Conservation (phyloP, 2,113 vertebrate genomes). For the Sula dactylatra region DNA sequence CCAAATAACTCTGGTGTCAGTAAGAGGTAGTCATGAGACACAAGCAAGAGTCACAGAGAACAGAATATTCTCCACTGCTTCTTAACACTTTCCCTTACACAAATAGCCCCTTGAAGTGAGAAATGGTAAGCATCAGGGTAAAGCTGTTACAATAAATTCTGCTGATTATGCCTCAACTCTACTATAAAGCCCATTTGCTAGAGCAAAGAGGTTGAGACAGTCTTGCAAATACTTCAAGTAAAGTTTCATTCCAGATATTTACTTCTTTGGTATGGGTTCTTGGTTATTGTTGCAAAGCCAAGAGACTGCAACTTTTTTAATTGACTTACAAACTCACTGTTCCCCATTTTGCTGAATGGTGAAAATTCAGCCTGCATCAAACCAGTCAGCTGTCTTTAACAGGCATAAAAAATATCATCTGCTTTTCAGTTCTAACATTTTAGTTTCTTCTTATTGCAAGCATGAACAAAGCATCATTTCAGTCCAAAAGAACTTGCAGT, state of each 20-base stretch:
- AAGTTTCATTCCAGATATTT: neutral
- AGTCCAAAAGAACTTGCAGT: neutral
- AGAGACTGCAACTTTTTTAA: neutral
- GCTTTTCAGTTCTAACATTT: neutral
- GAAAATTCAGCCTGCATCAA: neutral
- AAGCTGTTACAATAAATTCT: neutral
- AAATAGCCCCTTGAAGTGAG: neutral
- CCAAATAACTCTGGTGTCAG: neutral
- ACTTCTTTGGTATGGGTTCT: fast-evolving
- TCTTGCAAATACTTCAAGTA: neutral
- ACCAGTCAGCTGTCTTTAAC: fast-evolving
- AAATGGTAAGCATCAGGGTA: neutral
- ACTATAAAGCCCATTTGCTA: neutral
- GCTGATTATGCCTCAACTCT: neutral
- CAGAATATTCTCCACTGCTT: neutral
- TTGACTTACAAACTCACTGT: neutral
- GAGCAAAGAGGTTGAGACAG: neutral
- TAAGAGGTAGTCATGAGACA: neutral
- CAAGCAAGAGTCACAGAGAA: neutral
- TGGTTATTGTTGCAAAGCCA: neutral
- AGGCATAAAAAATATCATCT: neutral
- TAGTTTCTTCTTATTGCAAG: neutral
- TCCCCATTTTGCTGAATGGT: neutral
- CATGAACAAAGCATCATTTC: neutral
- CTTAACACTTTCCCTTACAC: neutral